Evolutionary conservation across 1,140 invertebrate species (phyloP), one percentile per base, ranked within the genome.

Genomic region (Drosophila auraria): DNA sequence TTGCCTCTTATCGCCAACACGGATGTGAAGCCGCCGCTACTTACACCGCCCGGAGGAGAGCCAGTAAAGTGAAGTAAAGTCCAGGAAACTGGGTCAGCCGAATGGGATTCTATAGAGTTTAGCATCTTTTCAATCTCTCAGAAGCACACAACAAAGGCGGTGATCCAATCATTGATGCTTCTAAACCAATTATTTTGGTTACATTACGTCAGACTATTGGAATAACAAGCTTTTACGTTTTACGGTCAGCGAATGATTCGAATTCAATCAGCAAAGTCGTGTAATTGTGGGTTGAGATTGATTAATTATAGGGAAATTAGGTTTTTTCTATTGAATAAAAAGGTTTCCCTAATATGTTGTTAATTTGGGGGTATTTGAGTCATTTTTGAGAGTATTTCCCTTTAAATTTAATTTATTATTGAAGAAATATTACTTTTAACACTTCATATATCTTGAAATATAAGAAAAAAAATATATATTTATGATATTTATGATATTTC

Each of bases 1-100:
- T 58, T 59, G 44, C n/a, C 66, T 59, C 66, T 72, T 72, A 72
- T 72, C 70, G 59, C 25, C 27, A 42, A 36, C 33, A 71, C 57
- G 64, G 53, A 59, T 49, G 69, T 72, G 69, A 23, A 71, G 65
- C 66, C 45, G 23, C 27, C 15, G 12, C 63, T 33, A 51, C 68
- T 68, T 69, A 69, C 47, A 70, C n/a, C 45, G 33, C 7, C 9
- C 8, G 33, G 9, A 8, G 8, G 27, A 27, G 6, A 6, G 27
- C 27, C 2, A 33, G 33, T 8, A 8, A 33, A 33, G 8, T 33
- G 2, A 9, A 11, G 33, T 11, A 33, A 12, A 5, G 47, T 33
- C 6, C 47, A 20, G 63, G 12, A 69, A 69, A 53, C 30, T 53
- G 38, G 47, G 61, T 65, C 27, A 30, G 9, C 20, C 9, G 20